Conservation (phyloP, 2,888 invertebrate species). For the Chorisops tibialis region DNA sequence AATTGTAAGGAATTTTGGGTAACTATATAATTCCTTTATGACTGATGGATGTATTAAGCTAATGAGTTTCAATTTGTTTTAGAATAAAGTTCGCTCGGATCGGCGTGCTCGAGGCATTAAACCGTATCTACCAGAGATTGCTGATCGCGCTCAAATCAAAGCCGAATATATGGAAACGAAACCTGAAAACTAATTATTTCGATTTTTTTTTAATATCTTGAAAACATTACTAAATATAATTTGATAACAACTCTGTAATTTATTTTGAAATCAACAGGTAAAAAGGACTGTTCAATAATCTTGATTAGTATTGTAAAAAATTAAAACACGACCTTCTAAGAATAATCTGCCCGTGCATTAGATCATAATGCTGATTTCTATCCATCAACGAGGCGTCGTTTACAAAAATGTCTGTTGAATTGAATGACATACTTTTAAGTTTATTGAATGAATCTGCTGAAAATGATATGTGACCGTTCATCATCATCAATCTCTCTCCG, state of each 20-base stretch:
- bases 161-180: constrained; percentile 56
- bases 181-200: constrained; percentile 14
- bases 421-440: too few relatives aligned
- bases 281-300: too few relatives aligned
- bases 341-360: too few relatives aligned
- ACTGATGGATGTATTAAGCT: neutral
- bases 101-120: constrained; percentile 61
- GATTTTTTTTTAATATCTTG: neutral
- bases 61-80: constrained; percentile 38
- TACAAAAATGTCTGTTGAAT: too few relatives aligned
- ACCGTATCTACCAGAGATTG: constrained; percentile 66
- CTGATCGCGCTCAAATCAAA: constrained; percentile 67
- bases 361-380: too few relatives aligned
- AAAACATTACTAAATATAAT: neutral
- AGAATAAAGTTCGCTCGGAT: constrained; percentile 60
- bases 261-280: too few relatives aligned
- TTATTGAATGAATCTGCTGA: too few relatives aligned
- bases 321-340: too few relatives aligned
- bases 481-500: too few relatives aligned
- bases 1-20: constrained; percentile 83
- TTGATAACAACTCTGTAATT: neutral
- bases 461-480: too few relatives aligned
- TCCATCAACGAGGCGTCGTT: too few relatives aligned
- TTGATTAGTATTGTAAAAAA: too few relatives aligned
- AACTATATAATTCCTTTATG: constrained; percentile 32